These are phyloP conservation scores for Drosophila suboccidentalis DNA, from an alignment of 2,888 invertebrate species.

Conservation along the genomic window DNA sequence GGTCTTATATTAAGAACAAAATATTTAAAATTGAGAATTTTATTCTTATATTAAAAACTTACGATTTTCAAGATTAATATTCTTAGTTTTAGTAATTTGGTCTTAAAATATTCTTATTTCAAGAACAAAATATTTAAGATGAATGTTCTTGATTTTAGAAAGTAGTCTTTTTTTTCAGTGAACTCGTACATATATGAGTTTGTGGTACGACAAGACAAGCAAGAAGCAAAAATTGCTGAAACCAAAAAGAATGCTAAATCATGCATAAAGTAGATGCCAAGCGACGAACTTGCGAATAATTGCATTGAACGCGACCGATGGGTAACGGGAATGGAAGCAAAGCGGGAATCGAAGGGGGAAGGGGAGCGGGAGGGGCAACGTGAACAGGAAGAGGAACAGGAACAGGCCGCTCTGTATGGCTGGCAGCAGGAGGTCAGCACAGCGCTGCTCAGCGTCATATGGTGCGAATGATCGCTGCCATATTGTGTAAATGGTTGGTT, in stretches of 20 bases:
- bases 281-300: slow-evolving; percentile 70
- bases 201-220: slow-evolving; percentile 4
- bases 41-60: too few species aligned
- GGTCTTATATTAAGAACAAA: too few species aligned
- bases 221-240: slow-evolving; percentile 53
- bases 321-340: background rate
- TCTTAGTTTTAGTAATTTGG: too few species aligned
- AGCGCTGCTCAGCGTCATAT: slow-evolving; percentile 58
- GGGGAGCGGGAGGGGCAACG: background rate
- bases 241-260: slow-evolving; percentile 83
- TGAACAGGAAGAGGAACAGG: background rate
- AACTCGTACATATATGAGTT: slow-evolving; percentile 11
- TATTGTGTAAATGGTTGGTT: slow-evolving; percentile 66
- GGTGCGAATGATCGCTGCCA: slow-evolving; percentile 79
- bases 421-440: slow-evolving; percentile 41
- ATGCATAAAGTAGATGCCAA: slow-evolving; percentile 68
- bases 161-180: too few species aligned
- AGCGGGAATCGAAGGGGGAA: background rate
- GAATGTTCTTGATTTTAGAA: too few species aligned
- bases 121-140: too few species aligned
- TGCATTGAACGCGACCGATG: slow-evolving; percentile 70
- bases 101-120: too few species aligned
- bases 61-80: too few species aligned
- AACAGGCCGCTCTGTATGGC: slow-evolving; percentile 7
- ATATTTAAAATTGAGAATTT: too few species aligned